Evolutionary conservation across 2,797 vertebrate species (phyloP).

Genomic region (Champsocephalus esox): DNA sequence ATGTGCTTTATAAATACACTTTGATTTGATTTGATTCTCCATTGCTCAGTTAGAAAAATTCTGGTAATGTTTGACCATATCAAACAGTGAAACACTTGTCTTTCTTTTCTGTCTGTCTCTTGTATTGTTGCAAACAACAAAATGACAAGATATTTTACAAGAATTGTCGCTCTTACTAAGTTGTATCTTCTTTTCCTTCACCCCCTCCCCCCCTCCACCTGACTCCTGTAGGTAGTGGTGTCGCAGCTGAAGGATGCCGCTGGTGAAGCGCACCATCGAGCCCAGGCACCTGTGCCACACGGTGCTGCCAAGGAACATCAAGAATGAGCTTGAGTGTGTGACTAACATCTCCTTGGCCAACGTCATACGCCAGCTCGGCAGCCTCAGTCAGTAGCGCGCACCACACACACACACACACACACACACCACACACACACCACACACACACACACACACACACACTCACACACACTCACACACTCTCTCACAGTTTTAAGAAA

Average conservation of each 20-base stretch:
- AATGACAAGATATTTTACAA: background rate
- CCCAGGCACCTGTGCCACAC: constrained; percentile 98
- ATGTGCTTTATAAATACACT: too few relatives aligned
- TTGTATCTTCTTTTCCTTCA: constrained; percentile 3
- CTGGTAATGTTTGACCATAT: background rate
- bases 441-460: constrained; percentile 11
- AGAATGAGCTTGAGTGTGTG: constrained; percentile 98
- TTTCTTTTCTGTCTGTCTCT: constrained; percentile 62
- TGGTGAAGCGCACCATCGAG: constrained; percentile 98
- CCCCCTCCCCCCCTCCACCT: constrained; percentile 67
- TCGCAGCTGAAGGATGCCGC: constrained; percentile 89
- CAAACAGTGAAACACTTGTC: constrained; percentile 50
- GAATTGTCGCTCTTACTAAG: constrained; percentile 26
- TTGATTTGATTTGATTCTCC: background rate
- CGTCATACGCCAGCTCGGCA: constrained; percentile 98
- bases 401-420: constrained; percentile 18
- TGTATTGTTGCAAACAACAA: background rate
- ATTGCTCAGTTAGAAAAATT: background rate
- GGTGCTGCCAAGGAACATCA: constrained; percentile 93
- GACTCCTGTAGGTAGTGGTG: constrained; percentile 68
- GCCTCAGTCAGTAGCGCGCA: constrained; percentile 92
- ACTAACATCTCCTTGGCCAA: constrained; percentile 98
- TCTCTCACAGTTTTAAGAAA: constrained; percentile 2
- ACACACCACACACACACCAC: background rate
- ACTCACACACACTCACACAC: constrained; percentile 7